These are phyloP conservation scores for Zaprionus inermis DNA, from an alignment of 1,140 invertebrate species.

Conservation along the genomic window DNA sequence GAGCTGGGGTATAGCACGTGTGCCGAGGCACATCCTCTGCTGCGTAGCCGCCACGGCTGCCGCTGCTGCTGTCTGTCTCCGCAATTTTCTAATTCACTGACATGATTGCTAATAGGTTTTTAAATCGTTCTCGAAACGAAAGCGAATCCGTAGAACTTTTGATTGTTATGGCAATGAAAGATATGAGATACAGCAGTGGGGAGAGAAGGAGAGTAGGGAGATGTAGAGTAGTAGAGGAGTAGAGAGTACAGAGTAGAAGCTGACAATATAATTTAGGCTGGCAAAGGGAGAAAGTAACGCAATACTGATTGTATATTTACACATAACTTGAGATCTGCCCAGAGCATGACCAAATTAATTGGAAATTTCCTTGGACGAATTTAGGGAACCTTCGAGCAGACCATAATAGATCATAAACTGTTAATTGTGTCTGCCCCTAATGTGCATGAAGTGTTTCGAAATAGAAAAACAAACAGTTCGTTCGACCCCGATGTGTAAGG, in stretches of 20 bases:
- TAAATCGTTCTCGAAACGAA: conserved; percentile 17
- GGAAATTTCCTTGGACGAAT: not conserved
- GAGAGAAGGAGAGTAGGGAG: not conserved
- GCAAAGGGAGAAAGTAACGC: not conserved
- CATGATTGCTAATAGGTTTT: conserved; percentile 33
- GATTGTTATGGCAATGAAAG: not conserved
- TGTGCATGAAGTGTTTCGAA: not conserved
- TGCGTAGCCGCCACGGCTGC: not conserved
- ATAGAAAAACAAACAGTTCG: conserved; percentile 25
- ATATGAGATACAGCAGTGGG: not conserved
- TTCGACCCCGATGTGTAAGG: conserved; percentile 26
- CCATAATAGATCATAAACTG: conserved; percentile 5
- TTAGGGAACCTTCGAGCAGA: not conserved
- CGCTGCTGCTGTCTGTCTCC: conserved; percentile 22
- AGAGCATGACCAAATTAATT: not conserved
- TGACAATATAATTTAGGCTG: no score
- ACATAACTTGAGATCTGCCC: not conserved
- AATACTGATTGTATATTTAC: not conserved
- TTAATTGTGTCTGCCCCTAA: conserved; percentile 4
- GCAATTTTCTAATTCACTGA: conserved; percentile 24
- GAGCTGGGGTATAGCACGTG: not conserved
- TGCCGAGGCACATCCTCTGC: not conserved
- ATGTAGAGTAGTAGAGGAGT: no score
- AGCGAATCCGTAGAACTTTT: not conserved
- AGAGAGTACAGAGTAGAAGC: no score